Evolutionary conservation across 1,140 invertebrate species (phyloP).

Genomic region (Caenorhabditis brenneri): DNA sequence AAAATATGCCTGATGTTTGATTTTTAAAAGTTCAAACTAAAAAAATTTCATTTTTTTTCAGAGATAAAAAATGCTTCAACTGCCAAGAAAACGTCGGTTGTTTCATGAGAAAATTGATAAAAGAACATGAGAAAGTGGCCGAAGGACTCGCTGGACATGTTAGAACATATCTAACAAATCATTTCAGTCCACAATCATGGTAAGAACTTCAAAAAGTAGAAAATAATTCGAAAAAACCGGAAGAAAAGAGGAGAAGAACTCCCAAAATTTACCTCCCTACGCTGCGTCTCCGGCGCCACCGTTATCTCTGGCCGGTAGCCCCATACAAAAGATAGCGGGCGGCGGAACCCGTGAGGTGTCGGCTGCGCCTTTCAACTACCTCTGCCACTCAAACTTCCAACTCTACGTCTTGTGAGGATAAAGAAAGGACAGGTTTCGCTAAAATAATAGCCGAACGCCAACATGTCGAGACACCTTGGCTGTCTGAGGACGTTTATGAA

Average conservation of each 20-base stretch:
- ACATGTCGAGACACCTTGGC: constrained; percentile 39
- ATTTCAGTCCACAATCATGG: constrained; percentile 23
- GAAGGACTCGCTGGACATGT: not conserved
- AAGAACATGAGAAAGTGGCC: not conserved
- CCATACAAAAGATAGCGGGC: not conserved
- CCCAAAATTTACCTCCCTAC: not conserved
- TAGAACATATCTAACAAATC: not conserved
- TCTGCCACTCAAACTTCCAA: too few relatives aligned
- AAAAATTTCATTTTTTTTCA: not conserved
- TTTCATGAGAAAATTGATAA: constrained; percentile 31
- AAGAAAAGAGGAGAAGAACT: too few relatives aligned
- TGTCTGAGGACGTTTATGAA: constrained; percentile 25
- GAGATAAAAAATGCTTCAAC: not conserved
- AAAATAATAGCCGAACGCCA: not conserved
- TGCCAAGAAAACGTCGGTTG: not conserved
- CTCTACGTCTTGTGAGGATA: constrained; percentile 1
- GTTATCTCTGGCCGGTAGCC: not conserved
- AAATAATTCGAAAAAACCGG: too few relatives aligned
- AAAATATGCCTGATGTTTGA: not conserved
- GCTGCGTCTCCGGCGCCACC: not conserved
- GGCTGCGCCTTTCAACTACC: not conserved
- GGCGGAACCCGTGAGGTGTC: constrained; percentile 27
- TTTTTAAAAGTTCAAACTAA: not conserved
- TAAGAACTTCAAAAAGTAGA: not conserved
- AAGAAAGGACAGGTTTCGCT: constrained; percentile 33